These are phyloP conservation scores for Orbicella faveolata DNA, from an alignment of 64 coral and sea anemone species.

Conservation along the genomic window DNA sequence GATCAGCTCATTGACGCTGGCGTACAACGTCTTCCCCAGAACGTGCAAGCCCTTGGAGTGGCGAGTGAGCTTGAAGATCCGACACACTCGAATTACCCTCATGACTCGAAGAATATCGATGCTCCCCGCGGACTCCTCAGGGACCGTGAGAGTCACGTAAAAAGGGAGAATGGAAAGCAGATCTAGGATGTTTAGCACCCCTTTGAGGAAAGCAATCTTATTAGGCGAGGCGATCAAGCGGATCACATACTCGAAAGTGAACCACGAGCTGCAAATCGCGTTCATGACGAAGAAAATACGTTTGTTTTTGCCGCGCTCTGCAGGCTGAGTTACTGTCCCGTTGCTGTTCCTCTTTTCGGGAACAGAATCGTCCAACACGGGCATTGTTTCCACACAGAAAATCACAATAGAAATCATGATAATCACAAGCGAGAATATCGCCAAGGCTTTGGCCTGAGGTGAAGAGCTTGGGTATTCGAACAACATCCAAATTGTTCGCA, in stretches of 20 bases:
- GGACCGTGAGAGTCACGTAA: conserved; percentile 59
- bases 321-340: conserved; percentile 2
- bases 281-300: conserved; percentile 65
- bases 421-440: conserved; percentile 62
- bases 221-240: conserved; percentile 72
- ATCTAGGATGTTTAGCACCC: conserved; percentile 83
- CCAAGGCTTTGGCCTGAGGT: conserved; percentile 58
- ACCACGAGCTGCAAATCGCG: conserved; percentile 82
- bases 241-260: conserved; percentile 79
- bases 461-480: conserved; percentile 85
- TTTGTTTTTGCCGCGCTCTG: conserved; percentile 28
- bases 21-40: conserved; percentile 75
- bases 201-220: conserved; percentile 81
- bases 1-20: conserved; percentile 83
- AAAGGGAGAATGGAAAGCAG: conserved; percentile 83
- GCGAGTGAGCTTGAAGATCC: conserved; percentile 85
- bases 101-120: conserved; percentile 82
- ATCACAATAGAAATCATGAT: conserved; percentile 85
- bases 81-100: conserved; percentile 80
- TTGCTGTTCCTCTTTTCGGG: not conserved
- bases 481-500: conserved; percentile 69
- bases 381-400: conserved; percentile 89
- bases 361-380: conserved; percentile 42
- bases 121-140: conserved; percentile 34
- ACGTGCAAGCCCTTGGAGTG: conserved; percentile 90